A percentile compares a stretch with the other conserved stretches of the same genome.
phyloP scores from a whole-genome alignment of 1,140 invertebrate species.

The Lineus longissimus region DNA sequence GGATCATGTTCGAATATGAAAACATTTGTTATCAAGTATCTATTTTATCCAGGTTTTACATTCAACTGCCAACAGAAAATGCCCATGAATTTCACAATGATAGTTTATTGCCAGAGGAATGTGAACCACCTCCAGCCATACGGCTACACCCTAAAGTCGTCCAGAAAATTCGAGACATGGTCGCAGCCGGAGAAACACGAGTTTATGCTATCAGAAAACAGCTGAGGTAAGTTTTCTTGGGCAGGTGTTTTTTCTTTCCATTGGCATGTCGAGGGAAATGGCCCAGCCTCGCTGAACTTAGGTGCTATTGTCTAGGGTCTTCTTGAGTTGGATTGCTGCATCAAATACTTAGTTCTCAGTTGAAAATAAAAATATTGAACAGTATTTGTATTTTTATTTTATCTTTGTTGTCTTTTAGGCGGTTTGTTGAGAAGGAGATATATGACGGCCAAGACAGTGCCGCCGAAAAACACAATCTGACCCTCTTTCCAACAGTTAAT shows the following conservation, averaged over 20 bases:
- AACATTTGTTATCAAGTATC: not conserved
- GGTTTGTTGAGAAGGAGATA: conserved; percentile 48
- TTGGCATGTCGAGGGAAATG: not conserved
- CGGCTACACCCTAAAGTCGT: conserved; percentile 43
- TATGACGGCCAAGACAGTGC: conserved; percentile 26
- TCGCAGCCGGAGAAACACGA: conserved; percentile 42
- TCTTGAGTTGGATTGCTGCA: too few species aligned
- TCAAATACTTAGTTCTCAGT: too few species aligned
- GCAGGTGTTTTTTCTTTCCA: not conserved
- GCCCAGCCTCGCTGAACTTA: not conserved
- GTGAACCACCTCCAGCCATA: not conserved
- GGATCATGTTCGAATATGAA: too few species aligned
- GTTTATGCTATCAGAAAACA: conserved; percentile 47
- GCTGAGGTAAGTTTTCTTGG: conserved; percentile 34
- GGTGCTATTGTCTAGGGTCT: too few species aligned
- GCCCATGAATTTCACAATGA: conserved; percentile 52
- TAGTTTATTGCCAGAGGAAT: not conserved
- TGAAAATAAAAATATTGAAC: too few species aligned
- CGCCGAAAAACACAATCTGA: conserved; percentile 48
- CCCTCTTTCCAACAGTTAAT: conserved; percentile 51
- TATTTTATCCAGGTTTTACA: conserved; percentile 40
- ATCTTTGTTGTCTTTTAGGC: conserved; percentile 31
- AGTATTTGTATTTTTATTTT: too few species aligned
- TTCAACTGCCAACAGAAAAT: conserved; percentile 49
- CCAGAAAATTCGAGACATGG: conserved; percentile 49